phyloP scores from a whole-genome alignment of 2,888 invertebrate genomes.

The Hirtodrosophila histrioides region DNA sequence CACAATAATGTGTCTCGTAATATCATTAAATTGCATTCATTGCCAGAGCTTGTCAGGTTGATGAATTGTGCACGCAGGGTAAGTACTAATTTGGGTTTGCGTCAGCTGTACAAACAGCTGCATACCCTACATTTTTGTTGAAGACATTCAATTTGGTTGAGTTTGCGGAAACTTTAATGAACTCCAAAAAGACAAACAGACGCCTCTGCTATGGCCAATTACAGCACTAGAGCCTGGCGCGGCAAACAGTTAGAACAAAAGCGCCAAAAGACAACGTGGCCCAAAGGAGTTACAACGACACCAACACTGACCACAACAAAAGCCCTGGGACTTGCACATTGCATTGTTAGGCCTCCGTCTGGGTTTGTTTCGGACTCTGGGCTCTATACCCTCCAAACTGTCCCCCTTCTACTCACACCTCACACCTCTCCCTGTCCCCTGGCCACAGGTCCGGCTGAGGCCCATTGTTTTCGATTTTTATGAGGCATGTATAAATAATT shows the following conservation, averaged over 20 bases:
- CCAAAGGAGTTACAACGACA: constrained; percentile 38
- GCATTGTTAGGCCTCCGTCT: constrained; percentile 59
- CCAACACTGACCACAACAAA: constrained; percentile 65
- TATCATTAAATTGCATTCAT: constrained; percentile 70
- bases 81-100: constrained; percentile 4
- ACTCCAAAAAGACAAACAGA: constrained; percentile 46
- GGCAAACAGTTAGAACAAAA: constrained; percentile 65
- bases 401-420: background rate
- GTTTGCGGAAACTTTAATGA: constrained; percentile 21
- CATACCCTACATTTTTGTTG: background rate
- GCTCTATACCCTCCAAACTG: background rate
- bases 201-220: constrained; percentile 50
- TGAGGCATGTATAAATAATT: constrained; percentile 83
- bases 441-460: constrained; percentile 14
- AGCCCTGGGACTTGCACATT: constrained; percentile 48
- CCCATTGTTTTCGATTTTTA: constrained; percentile 81
- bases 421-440: background rate
- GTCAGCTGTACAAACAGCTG: background rate
- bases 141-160: background rate
- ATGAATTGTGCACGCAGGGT: constrained; percentile 18
- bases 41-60: constrained; percentile 38
- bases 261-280: constrained; percentile 50
- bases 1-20: constrained; percentile 52
- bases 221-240: constrained; percentile 34
- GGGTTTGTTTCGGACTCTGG: background rate